Conservation (phyloP, 2,888 invertebrate species). For the Anarsia innoxiella region DNA sequence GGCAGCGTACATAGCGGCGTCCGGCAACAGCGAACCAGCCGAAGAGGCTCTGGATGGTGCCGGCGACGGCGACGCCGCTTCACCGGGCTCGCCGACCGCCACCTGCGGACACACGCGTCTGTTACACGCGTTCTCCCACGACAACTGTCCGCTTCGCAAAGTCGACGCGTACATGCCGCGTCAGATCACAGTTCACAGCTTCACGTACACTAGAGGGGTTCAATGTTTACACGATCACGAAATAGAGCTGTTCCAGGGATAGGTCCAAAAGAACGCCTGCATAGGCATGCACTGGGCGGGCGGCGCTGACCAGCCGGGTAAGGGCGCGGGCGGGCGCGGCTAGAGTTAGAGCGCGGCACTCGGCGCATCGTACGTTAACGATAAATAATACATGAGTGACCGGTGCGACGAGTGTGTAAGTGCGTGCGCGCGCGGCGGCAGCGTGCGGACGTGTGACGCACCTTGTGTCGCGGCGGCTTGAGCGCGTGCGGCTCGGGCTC, state of each 20-base stretch:
- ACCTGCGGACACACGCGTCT: constrained; percentile 78
- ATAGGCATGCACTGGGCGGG: constrained; percentile 75
- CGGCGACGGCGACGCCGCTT: constrained; percentile 78
- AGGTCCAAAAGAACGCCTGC: constrained; percentile 62
- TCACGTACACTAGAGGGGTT: constrained; percentile 62
- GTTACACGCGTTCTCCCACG: constrained; percentile 79
- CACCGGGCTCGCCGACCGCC: constrained; percentile 72
- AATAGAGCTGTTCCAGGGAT: constrained; percentile 36
- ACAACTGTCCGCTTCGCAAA: constrained; percentile 74
- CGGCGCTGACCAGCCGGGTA: constrained; percentile 73
- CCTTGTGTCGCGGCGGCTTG: constrained; percentile 78
- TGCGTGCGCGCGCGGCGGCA: constrained; percentile 73
- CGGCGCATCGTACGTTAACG: constrained; percentile 75
- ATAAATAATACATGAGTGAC: constrained; percentile 74
- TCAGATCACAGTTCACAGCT: constrained; percentile 66
- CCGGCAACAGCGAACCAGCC: constrained; percentile 75
- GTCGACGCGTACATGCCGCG: constrained; percentile 77
- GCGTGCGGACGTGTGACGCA: constrained; percentile 74
- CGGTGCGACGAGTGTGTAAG: constrained; percentile 65
- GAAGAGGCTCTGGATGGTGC: constrained; percentile 78
- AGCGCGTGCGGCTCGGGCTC: constrained; percentile 76
- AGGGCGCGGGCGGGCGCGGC: constrained; percentile 78
- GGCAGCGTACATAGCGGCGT: constrained; percentile 80
- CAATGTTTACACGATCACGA: constrained; percentile 53
- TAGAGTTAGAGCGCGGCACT: constrained; percentile 74